Conservation (phyloP, 2,888 invertebrate species). For the Parnassius mnemosyne region DNA sequence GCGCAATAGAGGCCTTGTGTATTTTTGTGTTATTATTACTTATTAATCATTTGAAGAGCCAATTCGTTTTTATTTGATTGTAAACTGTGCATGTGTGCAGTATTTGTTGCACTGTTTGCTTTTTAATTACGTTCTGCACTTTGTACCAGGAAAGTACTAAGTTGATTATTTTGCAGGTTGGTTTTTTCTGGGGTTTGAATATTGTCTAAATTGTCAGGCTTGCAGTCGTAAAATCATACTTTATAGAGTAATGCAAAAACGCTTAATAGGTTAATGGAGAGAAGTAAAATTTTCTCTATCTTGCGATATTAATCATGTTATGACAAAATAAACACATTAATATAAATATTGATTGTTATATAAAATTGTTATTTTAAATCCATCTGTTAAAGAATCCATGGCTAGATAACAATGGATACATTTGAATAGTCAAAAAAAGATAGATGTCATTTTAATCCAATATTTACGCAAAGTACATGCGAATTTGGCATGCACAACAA, state of each 20-base stretch:
- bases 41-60: not conserved
- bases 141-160: conserved; percentile 28
- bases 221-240: too few relatives aligned
- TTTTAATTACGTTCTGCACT: conserved; percentile 31
- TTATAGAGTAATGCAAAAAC: too few relatives aligned
- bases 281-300: too few relatives aligned
- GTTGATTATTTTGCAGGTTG: conserved; percentile 31
- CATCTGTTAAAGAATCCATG: too few relatives aligned
- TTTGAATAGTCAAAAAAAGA: not conserved
- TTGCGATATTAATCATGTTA: too few relatives aligned
- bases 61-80: conserved; percentile 12
- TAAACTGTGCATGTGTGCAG: conserved; percentile 53
- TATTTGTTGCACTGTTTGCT: conserved; percentile 64
- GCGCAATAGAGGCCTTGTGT: not conserved
- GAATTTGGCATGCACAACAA: conserved; percentile 24
- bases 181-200: too few relatives aligned
- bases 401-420: too few relatives aligned
- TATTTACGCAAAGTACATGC: not conserved
- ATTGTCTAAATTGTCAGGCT: too few relatives aligned
- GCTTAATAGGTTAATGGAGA: not conserved
- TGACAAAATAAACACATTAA: too few relatives aligned
- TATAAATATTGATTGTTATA: too few relatives aligned
- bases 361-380: too few relatives aligned
- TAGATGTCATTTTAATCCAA: not conserved
- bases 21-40: not conserved